Evolutionary conservation across 2,888 invertebrate genomes (phyloP).

Genomic region (Mythimna impura): DNA sequence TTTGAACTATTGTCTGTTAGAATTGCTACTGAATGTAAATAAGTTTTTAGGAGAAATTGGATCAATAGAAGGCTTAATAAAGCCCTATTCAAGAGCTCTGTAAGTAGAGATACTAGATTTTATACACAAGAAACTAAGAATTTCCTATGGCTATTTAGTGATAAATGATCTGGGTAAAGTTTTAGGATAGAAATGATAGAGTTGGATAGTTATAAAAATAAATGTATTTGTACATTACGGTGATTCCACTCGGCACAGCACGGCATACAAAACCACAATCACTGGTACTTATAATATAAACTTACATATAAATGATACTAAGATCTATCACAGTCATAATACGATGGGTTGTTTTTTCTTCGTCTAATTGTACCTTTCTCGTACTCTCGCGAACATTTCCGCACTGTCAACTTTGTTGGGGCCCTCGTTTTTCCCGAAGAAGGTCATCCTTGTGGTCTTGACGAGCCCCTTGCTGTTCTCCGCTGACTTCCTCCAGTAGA

Average conservation of each 20-base stretch:
- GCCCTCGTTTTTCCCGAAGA: conserved; percentile 89
- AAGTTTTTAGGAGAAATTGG: conserved; percentile 1
- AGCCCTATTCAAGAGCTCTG: conserved; percentile 22
- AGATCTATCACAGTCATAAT: conserved; percentile 72
- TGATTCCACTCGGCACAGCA: conserved; percentile 43
- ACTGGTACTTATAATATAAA: conserved; percentile 58
- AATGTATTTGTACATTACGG: conserved; percentile 63
- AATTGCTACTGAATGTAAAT: neutral
- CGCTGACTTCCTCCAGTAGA: conserved; percentile 93
- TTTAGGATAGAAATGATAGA: conserved; percentile 29
- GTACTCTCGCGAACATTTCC: conserved; percentile 86
- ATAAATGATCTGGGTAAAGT: conserved; percentile 24
- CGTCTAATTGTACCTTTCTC: conserved; percentile 82
- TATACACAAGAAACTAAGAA: conserved; percentile 21
- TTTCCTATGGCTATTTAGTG: neutral
- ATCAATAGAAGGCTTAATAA: neutral
- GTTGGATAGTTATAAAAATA: conserved; percentile 46
- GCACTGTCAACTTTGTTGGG: conserved; percentile 84
- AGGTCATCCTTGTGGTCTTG: conserved; percentile 90
- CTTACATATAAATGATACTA: conserved; percentile 59
- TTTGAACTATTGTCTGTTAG: conserved; percentile 12
- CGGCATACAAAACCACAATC: conserved; percentile 57
- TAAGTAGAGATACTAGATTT: neutral
- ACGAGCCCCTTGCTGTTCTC: conserved; percentile 87
- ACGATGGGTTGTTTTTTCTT: conserved; percentile 15